These are phyloP conservation scores for Dynastes maya DNA, from an alignment of 2,888 invertebrate genomes.

Conservation along the genomic window DNA sequence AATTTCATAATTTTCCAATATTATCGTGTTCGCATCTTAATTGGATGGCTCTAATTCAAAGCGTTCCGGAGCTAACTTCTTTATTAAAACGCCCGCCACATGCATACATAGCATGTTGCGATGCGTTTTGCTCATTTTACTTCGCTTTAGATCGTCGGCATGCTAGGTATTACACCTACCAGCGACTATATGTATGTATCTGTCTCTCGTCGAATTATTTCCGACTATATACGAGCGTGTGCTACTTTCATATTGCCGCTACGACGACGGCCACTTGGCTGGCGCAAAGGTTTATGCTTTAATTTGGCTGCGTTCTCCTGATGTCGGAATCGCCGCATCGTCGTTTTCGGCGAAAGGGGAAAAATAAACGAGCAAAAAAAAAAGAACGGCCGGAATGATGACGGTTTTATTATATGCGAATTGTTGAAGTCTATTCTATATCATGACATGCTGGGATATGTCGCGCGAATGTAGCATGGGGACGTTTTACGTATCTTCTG, in stretches of 20 bases:
- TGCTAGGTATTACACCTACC: conserved; percentile 17
- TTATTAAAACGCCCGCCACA: conserved; percentile 19
- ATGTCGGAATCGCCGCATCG: neutral
- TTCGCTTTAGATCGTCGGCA: conserved; percentile 16
- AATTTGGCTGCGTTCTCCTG: conserved; percentile 19
- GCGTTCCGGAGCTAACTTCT: conserved; percentile 25
- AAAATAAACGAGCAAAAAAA: neutral
- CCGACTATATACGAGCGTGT: conserved; percentile 7
- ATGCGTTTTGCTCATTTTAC: conserved; percentile 23
- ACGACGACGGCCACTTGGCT: conserved; percentile 5
- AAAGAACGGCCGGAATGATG: neutral
- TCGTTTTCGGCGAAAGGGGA: neutral
- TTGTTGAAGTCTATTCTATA: neutral
- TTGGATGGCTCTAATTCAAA: conserved; percentile 17
- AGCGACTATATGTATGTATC: conserved; percentile 1
- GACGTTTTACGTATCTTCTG: neutral
- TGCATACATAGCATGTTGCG: neutral
- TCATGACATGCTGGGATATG: neutral
- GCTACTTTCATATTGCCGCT: neutral
- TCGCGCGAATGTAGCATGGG: neutral
- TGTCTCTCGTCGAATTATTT: conserved; percentile 9
- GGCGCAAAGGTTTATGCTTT: conserved; percentile 16
- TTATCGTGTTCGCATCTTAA: conserved; percentile 3
- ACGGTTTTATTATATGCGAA: conserved; percentile 4
- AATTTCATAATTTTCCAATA: conserved; percentile 5